Percentiles rank a stretch among this genome's conserved stretches.
These are phyloP conservation scores for Nemurella pictetii DNA, from an alignment of 2,888 invertebrate species.

Conservation along the genomic window DNA sequence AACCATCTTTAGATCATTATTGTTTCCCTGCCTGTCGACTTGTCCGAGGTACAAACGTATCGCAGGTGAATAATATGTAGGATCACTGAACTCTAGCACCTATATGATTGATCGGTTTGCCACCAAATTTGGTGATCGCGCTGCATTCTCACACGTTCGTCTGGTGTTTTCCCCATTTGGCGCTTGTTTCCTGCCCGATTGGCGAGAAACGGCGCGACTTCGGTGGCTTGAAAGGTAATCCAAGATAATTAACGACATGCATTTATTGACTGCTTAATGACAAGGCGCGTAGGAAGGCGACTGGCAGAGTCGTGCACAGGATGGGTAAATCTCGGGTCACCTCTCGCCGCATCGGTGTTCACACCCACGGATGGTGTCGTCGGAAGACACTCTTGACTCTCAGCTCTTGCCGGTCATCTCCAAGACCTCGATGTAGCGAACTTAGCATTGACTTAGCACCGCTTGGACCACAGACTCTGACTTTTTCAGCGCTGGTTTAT, in stretches of 20 bases:
- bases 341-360: background rate
- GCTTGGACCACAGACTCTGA: background rate
- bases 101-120: conserved; percentile 5
- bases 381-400: background rate
- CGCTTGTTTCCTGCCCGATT: background rate
- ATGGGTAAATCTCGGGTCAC: background rate
- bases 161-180: conserved; percentile 11
- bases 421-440: background rate
- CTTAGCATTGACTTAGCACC: background rate
- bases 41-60: background rate
- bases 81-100: conserved; percentile 23
- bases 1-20: background rate
- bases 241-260: background rate
- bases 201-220: background rate
- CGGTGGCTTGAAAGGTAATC: background rate
- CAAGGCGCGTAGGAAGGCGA: background rate
- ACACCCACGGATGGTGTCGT: background rate
- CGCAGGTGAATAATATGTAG: background rate
- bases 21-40: background rate
- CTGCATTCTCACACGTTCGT: background rate
- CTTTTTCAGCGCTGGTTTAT: too few species aligned
- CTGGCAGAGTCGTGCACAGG: background rate
- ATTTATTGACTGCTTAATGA: background rate
- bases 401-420: background rate
- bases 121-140: conserved; percentile 11